A percentile compares a stretch with the other conserved stretches of the same genome.
phyloP scores from a whole-genome alignment of 2,113 vertebrate genomes.

The Diadophis punctatus region DNA sequence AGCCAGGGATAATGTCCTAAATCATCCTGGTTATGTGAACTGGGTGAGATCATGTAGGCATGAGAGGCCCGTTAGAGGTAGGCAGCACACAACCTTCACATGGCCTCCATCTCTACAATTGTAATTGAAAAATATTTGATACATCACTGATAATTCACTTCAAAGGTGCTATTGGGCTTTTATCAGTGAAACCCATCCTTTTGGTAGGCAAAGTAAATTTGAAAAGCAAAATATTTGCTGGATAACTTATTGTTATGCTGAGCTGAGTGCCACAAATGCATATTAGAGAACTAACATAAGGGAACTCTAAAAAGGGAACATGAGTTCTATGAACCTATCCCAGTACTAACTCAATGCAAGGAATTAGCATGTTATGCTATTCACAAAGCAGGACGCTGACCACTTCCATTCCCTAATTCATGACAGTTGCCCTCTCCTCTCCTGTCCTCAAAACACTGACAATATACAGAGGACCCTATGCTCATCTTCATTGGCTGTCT shows the following conservation, averaged over 20 bases:
- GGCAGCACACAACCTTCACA: too few species aligned
- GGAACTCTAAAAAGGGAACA: neutral
- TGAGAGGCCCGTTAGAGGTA: too few species aligned
- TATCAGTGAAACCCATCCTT: slow-evolving; percentile 58
- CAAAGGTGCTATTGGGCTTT: slow-evolving; percentile 53
- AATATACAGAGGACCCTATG: neutral
- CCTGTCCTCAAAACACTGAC: neutral
- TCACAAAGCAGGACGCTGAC: neutral
- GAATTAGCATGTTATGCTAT: neutral
- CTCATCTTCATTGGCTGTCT: neutral
- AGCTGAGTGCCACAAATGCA: neutral
- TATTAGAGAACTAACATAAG: neutral
- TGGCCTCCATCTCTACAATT: too few species aligned
- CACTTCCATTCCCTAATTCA: neutral
- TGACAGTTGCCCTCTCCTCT: neutral
- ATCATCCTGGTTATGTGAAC: too few species aligned
- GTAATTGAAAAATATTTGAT: slow-evolving; percentile 59
- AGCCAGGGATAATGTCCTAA: too few species aligned
- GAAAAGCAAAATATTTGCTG: slow-evolving; percentile 58
- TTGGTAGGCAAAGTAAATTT: slow-evolving; percentile 57
- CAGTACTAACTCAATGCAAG: neutral
- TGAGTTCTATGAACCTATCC: neutral
- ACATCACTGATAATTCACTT: slow-evolving; percentile 51
- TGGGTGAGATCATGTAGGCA: too few species aligned
- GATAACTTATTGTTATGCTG: slow-evolving; percentile 25